Conservation (phyloP, 2,888 invertebrate species). For the Drosophila infuscata region DNA sequence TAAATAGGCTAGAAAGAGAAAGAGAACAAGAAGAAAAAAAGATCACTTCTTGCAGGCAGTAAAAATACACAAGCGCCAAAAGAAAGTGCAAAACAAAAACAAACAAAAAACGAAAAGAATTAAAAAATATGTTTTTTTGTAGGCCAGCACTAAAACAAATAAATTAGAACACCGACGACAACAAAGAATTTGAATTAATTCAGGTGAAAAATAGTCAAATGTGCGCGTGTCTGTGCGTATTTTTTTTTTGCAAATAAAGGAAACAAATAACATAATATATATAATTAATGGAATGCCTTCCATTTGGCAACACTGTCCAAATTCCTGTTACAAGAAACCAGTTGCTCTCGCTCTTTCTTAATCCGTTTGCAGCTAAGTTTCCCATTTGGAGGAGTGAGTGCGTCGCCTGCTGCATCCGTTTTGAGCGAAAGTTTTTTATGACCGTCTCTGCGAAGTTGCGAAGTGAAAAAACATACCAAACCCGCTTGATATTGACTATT, state of each 20-base stretch:
- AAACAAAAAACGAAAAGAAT: slow-evolving; percentile 20
- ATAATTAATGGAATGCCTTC: slow-evolving; percentile 46
- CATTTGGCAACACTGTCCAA: slow-evolving; percentile 44
- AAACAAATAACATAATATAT: slow-evolving; percentile 26
- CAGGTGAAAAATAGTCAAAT: slow-evolving; percentile 40
- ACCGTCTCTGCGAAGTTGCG: slow-evolving; percentile 40
- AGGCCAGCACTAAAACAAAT: slow-evolving; percentile 61
- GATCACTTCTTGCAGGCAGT: slow-evolving; percentile 66
- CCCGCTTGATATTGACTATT: slow-evolving; percentile 44
- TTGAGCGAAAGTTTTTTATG: slow-evolving; percentile 76
- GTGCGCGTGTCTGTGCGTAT: slow-evolving; percentile 1
- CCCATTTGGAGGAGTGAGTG: slow-evolving; percentile 32
- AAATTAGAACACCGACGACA: slow-evolving; percentile 64
- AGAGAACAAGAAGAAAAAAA: slow-evolving; percentile 37
- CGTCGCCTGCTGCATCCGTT: slow-evolving; percentile 69
- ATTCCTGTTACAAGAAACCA: slow-evolving; percentile 75
- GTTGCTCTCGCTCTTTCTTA: slow-evolving; percentile 40
- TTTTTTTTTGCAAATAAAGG: slow-evolving; percentile 8
- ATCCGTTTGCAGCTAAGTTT: slow-evolving; percentile 8
- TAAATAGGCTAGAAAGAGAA: slow-evolving; percentile 63
- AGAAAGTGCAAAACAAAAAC: slow-evolving; percentile 70
- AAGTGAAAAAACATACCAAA: slow-evolving; percentile 58
- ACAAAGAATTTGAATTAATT: slow-evolving; percentile 33
- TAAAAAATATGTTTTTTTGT: slow-evolving; percentile 58
- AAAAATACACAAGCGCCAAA: slow-evolving; percentile 58